Conservation (phyloP, 2,113 vertebrate species). For the Microcebus murinus region DNA sequence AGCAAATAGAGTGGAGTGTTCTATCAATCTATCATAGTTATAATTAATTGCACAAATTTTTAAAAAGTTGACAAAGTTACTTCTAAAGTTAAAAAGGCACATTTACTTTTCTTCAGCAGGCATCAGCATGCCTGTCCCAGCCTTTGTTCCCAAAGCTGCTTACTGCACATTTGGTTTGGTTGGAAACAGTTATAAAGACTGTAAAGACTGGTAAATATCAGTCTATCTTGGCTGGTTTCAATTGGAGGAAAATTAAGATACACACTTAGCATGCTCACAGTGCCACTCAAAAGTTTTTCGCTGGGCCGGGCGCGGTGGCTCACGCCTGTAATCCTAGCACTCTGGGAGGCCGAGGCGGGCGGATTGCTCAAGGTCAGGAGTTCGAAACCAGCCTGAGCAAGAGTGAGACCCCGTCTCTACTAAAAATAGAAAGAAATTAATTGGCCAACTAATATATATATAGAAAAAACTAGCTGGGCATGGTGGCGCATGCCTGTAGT, state of each 20-base stretch:
- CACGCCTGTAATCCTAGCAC: too few species aligned
- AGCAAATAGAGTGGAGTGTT: slow-evolving; percentile 47
- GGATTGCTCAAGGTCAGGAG: too few species aligned
- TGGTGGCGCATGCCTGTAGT: too few species aligned
- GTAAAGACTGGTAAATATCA: slow-evolving; percentile 69
- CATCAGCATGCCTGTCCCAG: not conserved
- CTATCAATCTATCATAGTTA: slow-evolving; percentile 52
- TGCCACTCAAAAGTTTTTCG: slow-evolving; percentile 24
- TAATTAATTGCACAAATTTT: slow-evolving; percentile 69
- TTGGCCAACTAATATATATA: too few species aligned
- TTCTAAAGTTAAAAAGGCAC: slow-evolving; percentile 60
- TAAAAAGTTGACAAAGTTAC: slow-evolving; percentile 51
- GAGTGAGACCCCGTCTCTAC: too few species aligned
- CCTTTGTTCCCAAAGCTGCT: slow-evolving; percentile 72
- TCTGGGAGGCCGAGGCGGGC: too few species aligned
- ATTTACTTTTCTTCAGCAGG: slow-evolving; percentile 19
- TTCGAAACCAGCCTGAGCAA: too few species aligned
- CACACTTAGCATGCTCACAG: slow-evolving; percentile 35
- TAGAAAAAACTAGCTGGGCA: too few species aligned
- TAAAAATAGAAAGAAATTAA: too few species aligned
- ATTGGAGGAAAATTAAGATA: slow-evolving; percentile 71
- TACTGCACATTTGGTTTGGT: slow-evolving; percentile 40
- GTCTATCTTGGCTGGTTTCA: slow-evolving; percentile 53
- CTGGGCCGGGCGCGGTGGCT: too few species aligned
- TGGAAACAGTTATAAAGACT: slow-evolving; percentile 65